Evolutionary conservation across 2,888 invertebrate genomes (phyloP).

Genomic region (Malacosoma neustria): DNA sequence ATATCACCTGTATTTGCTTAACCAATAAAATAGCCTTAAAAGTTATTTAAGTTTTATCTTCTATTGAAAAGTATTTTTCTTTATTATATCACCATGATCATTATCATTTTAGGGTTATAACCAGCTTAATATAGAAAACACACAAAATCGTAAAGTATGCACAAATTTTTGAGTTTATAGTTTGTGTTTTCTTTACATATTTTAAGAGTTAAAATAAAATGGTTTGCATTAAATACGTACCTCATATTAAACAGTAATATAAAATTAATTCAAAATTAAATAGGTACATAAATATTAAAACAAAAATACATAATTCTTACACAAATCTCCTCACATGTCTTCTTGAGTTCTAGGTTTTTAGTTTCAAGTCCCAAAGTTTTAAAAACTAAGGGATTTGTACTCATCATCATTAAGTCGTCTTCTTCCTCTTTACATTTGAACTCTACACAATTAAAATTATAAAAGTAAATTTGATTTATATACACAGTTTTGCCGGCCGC

Average conservation of each 20-base stretch:
- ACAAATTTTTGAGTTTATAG: no score
- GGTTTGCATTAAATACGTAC: no score
- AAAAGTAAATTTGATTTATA: neutral
- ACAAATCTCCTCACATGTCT: constrained; percentile 36
- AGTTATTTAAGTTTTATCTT: no score
- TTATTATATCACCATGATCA: no score
- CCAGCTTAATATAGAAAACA: no score
- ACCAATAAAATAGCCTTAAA: neutral
- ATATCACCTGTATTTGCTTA: neutral
- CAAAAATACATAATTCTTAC: constrained; percentile 25
- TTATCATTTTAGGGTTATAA: no score
- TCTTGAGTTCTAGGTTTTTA: constrained; percentile 29
- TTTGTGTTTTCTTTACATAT: no score
- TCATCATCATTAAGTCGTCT: neutral
- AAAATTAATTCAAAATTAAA: neutral
- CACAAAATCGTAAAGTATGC: no score
- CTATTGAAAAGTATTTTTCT: no score
- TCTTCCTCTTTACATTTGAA: neutral
- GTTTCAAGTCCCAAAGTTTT: constrained; percentile 29
- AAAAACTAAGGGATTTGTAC: constrained; percentile 10
- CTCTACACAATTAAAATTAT: neutral
- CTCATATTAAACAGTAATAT: no score
- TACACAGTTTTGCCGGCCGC: constrained; percentile 21
- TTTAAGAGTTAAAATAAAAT: no score
- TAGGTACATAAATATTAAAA: neutral